These are phyloP conservation scores for Trialeurodes vaporariorum DNA, from an alignment of 1,140 invertebrate species.

Conservation along the genomic window DNA sequence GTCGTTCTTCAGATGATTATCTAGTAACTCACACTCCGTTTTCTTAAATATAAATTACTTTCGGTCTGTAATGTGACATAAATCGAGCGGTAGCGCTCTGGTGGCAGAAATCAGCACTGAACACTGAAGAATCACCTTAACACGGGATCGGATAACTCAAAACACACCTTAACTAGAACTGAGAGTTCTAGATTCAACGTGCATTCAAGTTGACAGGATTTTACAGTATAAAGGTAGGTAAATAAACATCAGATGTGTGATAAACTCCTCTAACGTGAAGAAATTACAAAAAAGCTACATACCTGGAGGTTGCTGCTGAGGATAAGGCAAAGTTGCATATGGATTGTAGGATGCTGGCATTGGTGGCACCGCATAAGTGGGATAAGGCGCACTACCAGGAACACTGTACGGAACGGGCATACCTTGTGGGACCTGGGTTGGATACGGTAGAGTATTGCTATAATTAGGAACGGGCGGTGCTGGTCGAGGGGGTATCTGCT, in stretches of 20 bases:
- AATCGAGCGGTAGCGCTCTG: too few species aligned
- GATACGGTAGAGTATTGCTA: slow-evolving; percentile 40
- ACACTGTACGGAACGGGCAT: slow-evolving; percentile 70
- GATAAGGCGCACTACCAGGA: slow-evolving; percentile 48
- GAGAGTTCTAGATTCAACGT: slow-evolving; percentile 1
- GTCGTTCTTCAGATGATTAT: too few species aligned
- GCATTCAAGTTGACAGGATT: neutral
- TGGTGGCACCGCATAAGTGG: slow-evolving; percentile 52
- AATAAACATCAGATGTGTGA: too few species aligned
- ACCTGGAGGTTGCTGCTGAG: slow-evolving; percentile 36
- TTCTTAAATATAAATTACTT: too few species aligned
- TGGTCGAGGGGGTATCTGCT: slow-evolving; percentile 20
- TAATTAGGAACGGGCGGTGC: slow-evolving; percentile 28
- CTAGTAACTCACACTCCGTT: too few species aligned
- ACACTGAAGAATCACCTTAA: neutral
- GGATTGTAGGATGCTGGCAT: slow-evolving; percentile 77
- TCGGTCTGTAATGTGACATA: too few species aligned
- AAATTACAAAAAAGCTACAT: neutral
- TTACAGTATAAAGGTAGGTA: too few species aligned
- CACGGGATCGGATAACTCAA: neutral
- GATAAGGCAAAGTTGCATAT: slow-evolving; percentile 66
- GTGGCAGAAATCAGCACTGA: neutral
- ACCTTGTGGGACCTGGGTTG: slow-evolving; percentile 43
- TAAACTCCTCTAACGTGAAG: too few species aligned
- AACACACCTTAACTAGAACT: neutral